Percentiles rank a stretch among this genome's conserved stretches.
Evolutionary conservation across 2,888 invertebrate species (phyloP).

Genomic region (Xestia ashworthii): DNA sequence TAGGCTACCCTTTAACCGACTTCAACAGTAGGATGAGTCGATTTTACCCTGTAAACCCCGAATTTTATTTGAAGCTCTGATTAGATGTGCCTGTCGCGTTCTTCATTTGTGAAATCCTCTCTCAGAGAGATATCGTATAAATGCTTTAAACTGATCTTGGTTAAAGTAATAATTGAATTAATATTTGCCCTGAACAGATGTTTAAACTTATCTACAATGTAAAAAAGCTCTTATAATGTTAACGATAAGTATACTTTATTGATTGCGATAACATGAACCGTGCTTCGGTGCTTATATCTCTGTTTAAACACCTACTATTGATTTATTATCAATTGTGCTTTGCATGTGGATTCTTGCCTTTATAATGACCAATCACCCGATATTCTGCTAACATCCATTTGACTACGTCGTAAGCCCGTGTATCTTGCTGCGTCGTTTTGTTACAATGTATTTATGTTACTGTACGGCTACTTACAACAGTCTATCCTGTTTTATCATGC

Average conservation of each 20-base stretch:
- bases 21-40: too few species aligned
- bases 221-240: conserved; percentile 45
- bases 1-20: too few species aligned
- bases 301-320: conserved; percentile 39
- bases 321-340: conserved; percentile 62
- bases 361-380: conserved; percentile 54
- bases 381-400: conserved; percentile 42
- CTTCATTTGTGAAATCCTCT: background rate
- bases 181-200: background rate
- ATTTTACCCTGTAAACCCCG: too few species aligned
- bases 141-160: background rate
- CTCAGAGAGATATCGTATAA: background rate
- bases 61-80: background rate
- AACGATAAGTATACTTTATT: conserved; percentile 41
- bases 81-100: background rate
- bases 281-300: conserved; percentile 52
- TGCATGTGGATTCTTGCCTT: conserved; percentile 55
- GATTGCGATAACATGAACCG: conserved; percentile 37
- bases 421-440: conserved; percentile 36
- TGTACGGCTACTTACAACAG: background rate
- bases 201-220: conserved; percentile 10
- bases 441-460: conserved; percentile 34
- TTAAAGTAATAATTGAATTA: conserved; percentile 1
- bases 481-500: conserved; percentile 17
- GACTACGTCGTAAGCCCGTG: conserved; percentile 18